A percentile compares a stretch with the other conserved stretches of the same genome.
phyloP scores from a whole-genome alignment of 2,797 vertebrate species.

The Leuciscus waleckii region DNA sequence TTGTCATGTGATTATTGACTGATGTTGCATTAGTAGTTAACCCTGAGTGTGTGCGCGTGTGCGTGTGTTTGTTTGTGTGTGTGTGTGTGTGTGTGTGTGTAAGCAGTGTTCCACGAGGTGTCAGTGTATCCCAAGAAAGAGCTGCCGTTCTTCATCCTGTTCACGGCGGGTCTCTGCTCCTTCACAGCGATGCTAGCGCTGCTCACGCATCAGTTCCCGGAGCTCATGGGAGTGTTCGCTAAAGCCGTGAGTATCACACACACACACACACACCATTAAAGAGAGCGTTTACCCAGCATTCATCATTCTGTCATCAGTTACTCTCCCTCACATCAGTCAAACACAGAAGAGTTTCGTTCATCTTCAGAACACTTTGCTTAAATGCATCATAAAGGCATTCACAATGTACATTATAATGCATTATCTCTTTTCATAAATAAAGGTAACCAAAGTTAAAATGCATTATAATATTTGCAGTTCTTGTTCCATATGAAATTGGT shows the following conservation, averaged over 20 bases:
- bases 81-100: slow-evolving; percentile 59
- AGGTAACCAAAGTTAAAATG: no score
- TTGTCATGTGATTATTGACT: neutral
- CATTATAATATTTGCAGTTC: neutral
- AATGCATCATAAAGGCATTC: neutral
- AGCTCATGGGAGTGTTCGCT: slow-evolving; percentile 98
- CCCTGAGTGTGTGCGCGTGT: neutral
- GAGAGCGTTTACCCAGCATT: no score
- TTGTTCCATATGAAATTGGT: no score
- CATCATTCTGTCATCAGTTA: no score
- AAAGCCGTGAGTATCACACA: slow-evolving; percentile 90
- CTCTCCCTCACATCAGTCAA: no score
- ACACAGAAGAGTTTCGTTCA: no score
- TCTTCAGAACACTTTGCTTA: no score
- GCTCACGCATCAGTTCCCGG: slow-evolving; percentile 98
- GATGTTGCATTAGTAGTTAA: neutral
- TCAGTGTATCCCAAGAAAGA: slow-evolving; percentile 99
- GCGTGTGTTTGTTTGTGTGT: no score
- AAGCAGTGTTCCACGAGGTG: slow-evolving; percentile 98
- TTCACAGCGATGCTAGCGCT: slow-evolving; percentile 99
- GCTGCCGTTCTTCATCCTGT: slow-evolving; percentile 99
- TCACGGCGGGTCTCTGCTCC: slow-evolving; percentile 96
- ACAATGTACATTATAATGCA: neutral
- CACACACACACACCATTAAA: no score
- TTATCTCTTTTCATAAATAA: neutral